phyloP scores from a whole-genome alignment of 2,113 vertebrate species.

The Eulacestoma nigropectus region DNA sequence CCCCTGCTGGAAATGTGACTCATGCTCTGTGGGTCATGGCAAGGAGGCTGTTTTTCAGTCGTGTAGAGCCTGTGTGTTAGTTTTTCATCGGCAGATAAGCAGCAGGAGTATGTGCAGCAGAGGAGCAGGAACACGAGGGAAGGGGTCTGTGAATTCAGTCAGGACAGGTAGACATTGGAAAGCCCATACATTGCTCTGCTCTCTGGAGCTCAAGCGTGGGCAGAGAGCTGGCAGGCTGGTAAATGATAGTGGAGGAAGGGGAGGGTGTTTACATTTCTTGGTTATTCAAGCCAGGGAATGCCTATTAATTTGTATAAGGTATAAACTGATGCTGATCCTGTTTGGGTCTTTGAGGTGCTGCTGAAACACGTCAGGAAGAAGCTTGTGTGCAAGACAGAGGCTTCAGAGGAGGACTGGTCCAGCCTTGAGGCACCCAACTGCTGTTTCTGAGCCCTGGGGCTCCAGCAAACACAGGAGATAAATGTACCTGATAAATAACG shows the following conservation, averaged over 20 bases:
- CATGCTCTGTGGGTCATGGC: accelerated
- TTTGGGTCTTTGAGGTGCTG: not conserved
- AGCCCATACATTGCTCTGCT: accelerated
- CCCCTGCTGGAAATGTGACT: not conserved
- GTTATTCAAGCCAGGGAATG: not conserved
- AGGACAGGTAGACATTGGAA: accelerated
- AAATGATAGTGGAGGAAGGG: not conserved
- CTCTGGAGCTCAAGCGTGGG: accelerated
- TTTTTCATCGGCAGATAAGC: accelerated
- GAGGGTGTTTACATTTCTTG: not conserved
- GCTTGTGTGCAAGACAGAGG: not conserved
- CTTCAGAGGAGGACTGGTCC: not conserved
- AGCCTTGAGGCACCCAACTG: not conserved
- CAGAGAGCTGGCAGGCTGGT: not conserved
- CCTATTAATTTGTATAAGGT: not conserved
- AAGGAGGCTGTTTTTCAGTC: not conserved
- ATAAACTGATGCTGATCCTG: not conserved
- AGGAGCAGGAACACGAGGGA: not conserved
- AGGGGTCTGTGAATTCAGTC: accelerated
- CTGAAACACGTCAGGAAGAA: not conserved
- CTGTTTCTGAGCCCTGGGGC: not conserved
- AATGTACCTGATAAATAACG: conserved; percentile 18
- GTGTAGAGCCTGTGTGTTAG: not conserved
- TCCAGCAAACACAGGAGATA: not conserved
- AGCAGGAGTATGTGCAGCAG: not conserved